Base-by-base conservation (phyloP, 1,140 invertebrate species). In the Phortica variegata region DNA sequence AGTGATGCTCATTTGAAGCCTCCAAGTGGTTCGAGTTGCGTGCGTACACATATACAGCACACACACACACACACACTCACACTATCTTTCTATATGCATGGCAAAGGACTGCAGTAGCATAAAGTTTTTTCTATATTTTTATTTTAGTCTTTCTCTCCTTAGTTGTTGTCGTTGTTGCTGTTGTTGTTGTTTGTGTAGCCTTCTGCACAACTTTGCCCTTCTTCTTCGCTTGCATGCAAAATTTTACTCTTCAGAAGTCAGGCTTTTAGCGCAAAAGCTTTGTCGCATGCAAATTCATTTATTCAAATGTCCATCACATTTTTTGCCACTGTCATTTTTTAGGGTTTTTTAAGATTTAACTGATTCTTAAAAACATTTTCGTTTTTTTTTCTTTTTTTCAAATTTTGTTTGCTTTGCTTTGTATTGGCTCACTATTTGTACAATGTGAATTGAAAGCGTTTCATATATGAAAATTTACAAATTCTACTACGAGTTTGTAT, bases 281-380 rank as follows among this genome's bases (percentile, higher is more conserved):
- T 58, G 57, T 60, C 44, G 54, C 59, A 47, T 51, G 48, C 60
- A 57, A 65, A 59, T 58, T 56, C 60, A 62, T 65, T 65, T 62
- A 65, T 56, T 48, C 49, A 48, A 55, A 51, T 52, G 43, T 51
- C 48, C 60, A 62, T 63, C 58, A 55, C 36, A 47, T 12, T 7
- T 29, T 29, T 29, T 29, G 12, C 6, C 6, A 8, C 16, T 29
- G 10, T 23, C 31, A 40, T 32, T 20, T 29, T 9, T 18, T 19
- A 9, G 20, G 2, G 49, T 20, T 49, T 55, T 55, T 49, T 47
- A 20, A 52, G 41, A 55, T 44, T 44, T 21, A 10, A 15, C 32
- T 8, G 12, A 10, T 12, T 33, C 33, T 43, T 39, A 20, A n/a
- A n/a, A n/a, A n/a, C n/a, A n/a, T n/a, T n/a, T n/a, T n/a, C n/a